Evolutionary conservation across 92 coral and sea anemone species (phyloP).

Genomic region (Actinernus sp.): DNA sequence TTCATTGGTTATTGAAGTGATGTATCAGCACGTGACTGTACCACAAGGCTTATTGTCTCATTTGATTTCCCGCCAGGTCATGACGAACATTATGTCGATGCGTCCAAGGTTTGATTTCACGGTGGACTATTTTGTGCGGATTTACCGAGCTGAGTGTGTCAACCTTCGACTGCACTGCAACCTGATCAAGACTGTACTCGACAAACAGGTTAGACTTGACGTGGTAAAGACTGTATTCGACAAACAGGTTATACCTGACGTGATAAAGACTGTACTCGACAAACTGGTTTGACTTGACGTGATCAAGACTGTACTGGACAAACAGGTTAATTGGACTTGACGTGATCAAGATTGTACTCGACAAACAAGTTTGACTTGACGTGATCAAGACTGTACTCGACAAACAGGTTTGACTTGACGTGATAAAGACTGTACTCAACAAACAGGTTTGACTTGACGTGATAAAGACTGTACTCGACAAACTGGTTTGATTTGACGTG

Average conservation of each 20-base stretch:
- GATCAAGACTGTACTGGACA: no score
- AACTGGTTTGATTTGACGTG: conserved; percentile 89
- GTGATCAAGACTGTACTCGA: no score
- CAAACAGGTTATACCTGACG: not conserved
- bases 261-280: not conserved
- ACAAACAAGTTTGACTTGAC: conserved; percentile 2
- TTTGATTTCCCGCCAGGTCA: conserved; percentile 46
- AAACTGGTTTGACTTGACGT: conserved; percentile 1
- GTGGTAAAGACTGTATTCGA: not conserved
- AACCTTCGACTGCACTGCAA: conserved; percentile 89
- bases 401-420: no score
- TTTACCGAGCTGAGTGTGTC: conserved; percentile 95
- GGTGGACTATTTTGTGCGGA: conserved; percentile 85
- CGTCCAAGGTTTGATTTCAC: conserved; percentile 94
- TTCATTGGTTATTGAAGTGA: no score
- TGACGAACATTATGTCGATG: conserved; percentile 77
- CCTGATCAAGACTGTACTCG: conserved; percentile 87
- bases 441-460: not conserved
- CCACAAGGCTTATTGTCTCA: no score
- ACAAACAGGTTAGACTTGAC: conserved; percentile 76
- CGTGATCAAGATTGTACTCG: no score
- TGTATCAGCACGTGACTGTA: no score
- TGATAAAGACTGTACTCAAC: no score
- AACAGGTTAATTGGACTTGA: no score
- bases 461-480: not conserved